Base-by-base conservation (phyloP, 2,113 vertebrate genomes). In the Spermophilus dauricus region DNA sequence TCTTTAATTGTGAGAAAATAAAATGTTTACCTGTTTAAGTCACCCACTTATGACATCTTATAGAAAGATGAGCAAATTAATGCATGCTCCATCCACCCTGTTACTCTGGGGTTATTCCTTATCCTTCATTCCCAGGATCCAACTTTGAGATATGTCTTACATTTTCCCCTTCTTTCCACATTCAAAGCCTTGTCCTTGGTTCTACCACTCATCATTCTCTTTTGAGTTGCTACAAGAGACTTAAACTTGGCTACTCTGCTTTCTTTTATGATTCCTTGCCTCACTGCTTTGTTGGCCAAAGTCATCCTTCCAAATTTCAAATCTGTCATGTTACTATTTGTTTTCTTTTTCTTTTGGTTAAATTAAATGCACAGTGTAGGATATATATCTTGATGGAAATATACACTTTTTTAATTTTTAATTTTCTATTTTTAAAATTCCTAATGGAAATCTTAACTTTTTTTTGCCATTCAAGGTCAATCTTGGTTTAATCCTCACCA, bases 261-360 rank as follows among this genome's bases (percentile, higher is more conserved):
- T 70, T 39, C 22, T 86, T n/a, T 82, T 86, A 16, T 39, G 20
- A 87, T 39, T 61, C 70, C 39, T 63, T 93, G 34, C 16, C 42
- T 88, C 26, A 61, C 24, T 1, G 34, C 11, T 8, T 39, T n/a
- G 11, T n/a, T 28, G 39, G 16, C 16, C 26, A 67, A 70, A 1
- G 6, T 81, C 22, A 61, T 86, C 30, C 30, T 90, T 89, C 30
- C 75, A 88, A 83, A 91, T 37, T 48, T 20, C 13, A 86, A 83
- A 51, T 51, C 42, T 61, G 4, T 37, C 51, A n/a, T 13, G 13
- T 92, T 18, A 84, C 13, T 53, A 53, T 53, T 53, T 53, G 45
- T 45, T 53, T 53, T 53, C 3, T 53, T 34, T 13, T 92, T 45
- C 10, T 89, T 56, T 32, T n/a, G 26, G 34, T 83, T 37, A 93